These are phyloP conservation scores for Nesospiza acunhae DNA, from an alignment of 2,113 vertebrate genomes.

Conservation along the genomic window DNA sequence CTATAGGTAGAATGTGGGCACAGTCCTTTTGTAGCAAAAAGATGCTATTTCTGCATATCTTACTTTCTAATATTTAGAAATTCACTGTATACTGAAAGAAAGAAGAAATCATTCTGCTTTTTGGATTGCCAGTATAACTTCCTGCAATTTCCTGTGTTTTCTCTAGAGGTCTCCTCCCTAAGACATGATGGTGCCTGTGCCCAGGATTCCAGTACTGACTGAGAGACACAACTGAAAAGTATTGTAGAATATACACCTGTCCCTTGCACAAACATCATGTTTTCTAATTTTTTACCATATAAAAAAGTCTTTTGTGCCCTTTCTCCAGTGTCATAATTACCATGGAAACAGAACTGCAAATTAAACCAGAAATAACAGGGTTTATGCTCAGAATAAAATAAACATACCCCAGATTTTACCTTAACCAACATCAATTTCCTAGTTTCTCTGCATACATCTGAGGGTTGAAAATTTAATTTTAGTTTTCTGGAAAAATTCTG, in stretches of 20 bases:
- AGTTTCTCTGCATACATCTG: neutral
- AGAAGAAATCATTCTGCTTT: neutral
- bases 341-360: conserved; percentile 78
- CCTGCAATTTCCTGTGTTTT: neutral
- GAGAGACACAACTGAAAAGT: neutral
- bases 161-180: conserved; percentile 8
- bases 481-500: neutral
- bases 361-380: conserved; percentile 68
- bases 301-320: conserved; percentile 36
- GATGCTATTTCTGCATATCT: neutral
- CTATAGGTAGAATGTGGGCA: neutral
- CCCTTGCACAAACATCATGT: neutral
- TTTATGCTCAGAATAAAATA: conserved; percentile 64
- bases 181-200: neutral
- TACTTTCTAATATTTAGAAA: neutral
- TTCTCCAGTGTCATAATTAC: conserved; percentile 71
- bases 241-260: neutral
- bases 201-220: neutral
- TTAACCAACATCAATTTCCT: conserved; percentile 15
- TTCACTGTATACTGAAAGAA: neutral
- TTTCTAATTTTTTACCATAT: conserved; percentile 48
- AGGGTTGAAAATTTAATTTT: neutral
- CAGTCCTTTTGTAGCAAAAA: neutral
- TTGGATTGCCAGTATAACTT: neutral
- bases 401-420: conserved; percentile 53